phyloP scores from a whole-genome alignment of 2,113 vertebrate genomes.

The Acanthochromis polyacanthus region DNA sequence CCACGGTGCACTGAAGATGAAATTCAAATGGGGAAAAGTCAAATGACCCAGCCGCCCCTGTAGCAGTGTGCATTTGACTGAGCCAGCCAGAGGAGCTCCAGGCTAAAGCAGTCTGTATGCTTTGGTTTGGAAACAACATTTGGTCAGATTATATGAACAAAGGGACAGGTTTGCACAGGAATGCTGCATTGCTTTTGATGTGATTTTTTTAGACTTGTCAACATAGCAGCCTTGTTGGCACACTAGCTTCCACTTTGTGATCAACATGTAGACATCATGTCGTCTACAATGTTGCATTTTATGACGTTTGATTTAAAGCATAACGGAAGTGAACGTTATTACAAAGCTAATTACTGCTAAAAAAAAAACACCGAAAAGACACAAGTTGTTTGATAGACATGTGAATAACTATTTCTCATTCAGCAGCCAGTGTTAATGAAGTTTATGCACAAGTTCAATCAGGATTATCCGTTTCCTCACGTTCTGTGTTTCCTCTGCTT shows the following conservation, averaged over 20 bases:
- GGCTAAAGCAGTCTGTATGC: conserved; percentile 15
- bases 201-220: conserved; percentile 10
- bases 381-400: too few species aligned
- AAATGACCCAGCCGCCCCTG: conserved; percentile 54
- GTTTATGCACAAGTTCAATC: too few species aligned
- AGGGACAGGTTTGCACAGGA: conserved; percentile 30
- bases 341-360: too few species aligned
- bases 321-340: neutral
- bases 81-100: conserved; percentile 32
- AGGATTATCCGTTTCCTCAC: too few species aligned
- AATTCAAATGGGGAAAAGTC: conserved; percentile 72
- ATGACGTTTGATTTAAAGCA: neutral
- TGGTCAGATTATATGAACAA: conserved; percentile 40
- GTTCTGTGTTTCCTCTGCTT: too few species aligned
- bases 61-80: conserved; percentile 39
- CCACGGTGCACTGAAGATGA: conserved; percentile 61
- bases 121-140: conserved; percentile 19
- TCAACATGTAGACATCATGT: neutral
- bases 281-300: neutral
- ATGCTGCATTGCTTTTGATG: conserved; percentile 3
- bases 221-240: conserved; percentile 1
- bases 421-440: too few species aligned
- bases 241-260: too few species aligned
- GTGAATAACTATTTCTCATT: too few species aligned
- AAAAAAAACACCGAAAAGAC: too few species aligned